These are phyloP conservation scores for Mnemiopsis leidyi DNA, from an alignment of 37 sponge, comb jelly and placozoan species.

Conservation along the genomic window DNA sequence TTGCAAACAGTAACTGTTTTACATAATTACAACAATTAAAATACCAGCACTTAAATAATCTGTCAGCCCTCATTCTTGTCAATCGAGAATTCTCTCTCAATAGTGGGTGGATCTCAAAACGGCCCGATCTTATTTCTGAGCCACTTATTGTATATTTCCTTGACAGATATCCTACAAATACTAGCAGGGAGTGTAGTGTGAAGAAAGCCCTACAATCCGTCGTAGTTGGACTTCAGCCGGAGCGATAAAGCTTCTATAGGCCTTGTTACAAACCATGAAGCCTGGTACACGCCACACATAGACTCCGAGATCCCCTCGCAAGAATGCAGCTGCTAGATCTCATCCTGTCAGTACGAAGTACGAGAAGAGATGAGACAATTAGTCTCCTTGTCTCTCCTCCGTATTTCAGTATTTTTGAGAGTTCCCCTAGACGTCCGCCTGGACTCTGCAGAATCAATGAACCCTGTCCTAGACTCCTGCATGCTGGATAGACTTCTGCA, in stretches of 20 bases:
- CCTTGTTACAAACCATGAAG: too few species aligned
- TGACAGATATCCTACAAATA: background rate
- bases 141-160: too few species aligned
- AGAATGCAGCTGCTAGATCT: background rate
- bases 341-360: background rate
- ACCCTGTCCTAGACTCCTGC: too few species aligned
- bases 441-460: too few species aligned
- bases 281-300: too few species aligned
- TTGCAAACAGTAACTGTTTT: background rate
- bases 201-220: background rate
- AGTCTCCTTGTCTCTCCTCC: background rate
- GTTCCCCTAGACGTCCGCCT: background rate
- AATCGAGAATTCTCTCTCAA: too few species aligned
- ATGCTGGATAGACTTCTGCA: too few species aligned
- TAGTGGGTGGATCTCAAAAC: too few species aligned
- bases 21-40: background rate
- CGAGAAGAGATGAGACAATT: background rate
- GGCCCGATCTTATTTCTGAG: too few species aligned
- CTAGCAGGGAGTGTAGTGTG: background rate
- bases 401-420: background rate
- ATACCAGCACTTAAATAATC: background rate
- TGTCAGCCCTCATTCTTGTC: background rate
- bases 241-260: too few species aligned
- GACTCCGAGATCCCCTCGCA: background rate
- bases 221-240: background rate